Percentiles rank a stretch among this genome's conserved stretches.
Evolutionary conservation across 2,113 vertebrate species (phyloP).

Genomic region (Forbesichthys agassizii): DNA sequence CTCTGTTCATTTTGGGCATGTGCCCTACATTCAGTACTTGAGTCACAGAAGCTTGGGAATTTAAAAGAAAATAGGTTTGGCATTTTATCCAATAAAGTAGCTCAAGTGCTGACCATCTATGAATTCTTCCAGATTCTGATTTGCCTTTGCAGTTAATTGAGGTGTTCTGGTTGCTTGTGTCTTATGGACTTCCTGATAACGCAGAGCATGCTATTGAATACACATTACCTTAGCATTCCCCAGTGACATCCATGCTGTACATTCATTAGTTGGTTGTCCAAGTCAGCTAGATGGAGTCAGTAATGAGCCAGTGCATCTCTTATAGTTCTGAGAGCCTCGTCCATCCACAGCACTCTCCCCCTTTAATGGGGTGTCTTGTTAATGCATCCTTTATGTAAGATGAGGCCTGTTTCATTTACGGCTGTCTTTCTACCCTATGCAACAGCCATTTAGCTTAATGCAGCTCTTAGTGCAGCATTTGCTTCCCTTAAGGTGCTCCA

Average conservation of each 20-base stretch:
- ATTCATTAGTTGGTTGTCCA: constrained; percentile 21
- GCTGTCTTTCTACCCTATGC: constrained; percentile 8
- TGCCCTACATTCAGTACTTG: too few species aligned
- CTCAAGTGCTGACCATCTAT: background rate
- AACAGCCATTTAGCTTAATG: constrained; percentile 1
- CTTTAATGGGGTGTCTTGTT: constrained; percentile 39
- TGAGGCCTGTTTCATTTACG: constrained; percentile 25
- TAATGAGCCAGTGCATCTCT: constrained; percentile 43
- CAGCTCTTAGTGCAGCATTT: constrained; percentile 26
- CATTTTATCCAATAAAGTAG: background rate
- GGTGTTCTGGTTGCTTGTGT: background rate
- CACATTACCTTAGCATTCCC: constrained; percentile 2
- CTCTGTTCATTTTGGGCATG: too few species aligned
- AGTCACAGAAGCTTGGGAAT: too few species aligned
- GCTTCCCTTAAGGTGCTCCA: constrained; percentile 23
- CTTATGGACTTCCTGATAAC: constrained; percentile 13
- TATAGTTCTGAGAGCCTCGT: constrained; percentile 25
- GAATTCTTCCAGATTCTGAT: background rate
- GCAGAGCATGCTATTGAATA: constrained; percentile 5
- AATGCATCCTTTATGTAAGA: constrained; percentile 37
- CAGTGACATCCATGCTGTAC: background rate
- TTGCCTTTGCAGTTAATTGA: background rate
- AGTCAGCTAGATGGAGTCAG: constrained; percentile 22
- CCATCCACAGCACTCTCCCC: constrained; percentile 24
- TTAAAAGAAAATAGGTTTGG: too few species aligned